These are phyloP conservation scores for Haliaeetus leucogaster DNA, from an alignment of 2,113 vertebrate genomes.

Conservation along the genomic window DNA sequence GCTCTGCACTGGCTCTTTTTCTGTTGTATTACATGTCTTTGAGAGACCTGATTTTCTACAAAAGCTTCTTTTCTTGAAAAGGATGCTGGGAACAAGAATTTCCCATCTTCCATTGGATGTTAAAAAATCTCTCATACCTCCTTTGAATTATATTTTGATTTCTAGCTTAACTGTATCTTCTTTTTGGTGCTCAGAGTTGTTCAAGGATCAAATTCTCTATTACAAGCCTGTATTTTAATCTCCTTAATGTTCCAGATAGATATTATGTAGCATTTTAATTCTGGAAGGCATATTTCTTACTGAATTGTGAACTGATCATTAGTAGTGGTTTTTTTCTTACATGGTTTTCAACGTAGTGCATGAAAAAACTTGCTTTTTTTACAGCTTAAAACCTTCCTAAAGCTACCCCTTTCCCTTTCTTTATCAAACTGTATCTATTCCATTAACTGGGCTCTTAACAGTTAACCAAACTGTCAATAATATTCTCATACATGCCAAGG, in stretches of 20 bases:
- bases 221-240: neutral
- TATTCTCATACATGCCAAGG: neutral
- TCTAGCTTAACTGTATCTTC: neutral
- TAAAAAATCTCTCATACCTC: neutral
- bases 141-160: neutral
- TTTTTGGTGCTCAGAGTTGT: neutral
- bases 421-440: neutral
- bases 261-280: neutral
- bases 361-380: neutral
- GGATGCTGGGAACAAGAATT: neutral
- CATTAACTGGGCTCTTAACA: neutral
- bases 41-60: neutral
- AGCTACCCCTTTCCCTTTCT: neutral
- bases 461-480: neutral
- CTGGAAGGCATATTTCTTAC: neutral
- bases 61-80: neutral
- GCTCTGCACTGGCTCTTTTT: neutral
- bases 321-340: neutral
- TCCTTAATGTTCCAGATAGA: neutral
- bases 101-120: neutral
- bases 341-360: fast-evolving
- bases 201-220: neutral
- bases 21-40: neutral
- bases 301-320: neutral
- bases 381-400: neutral